Conservation (phyloP, 2,113 vertebrate genomes). For the Salvator merianae region DNA sequence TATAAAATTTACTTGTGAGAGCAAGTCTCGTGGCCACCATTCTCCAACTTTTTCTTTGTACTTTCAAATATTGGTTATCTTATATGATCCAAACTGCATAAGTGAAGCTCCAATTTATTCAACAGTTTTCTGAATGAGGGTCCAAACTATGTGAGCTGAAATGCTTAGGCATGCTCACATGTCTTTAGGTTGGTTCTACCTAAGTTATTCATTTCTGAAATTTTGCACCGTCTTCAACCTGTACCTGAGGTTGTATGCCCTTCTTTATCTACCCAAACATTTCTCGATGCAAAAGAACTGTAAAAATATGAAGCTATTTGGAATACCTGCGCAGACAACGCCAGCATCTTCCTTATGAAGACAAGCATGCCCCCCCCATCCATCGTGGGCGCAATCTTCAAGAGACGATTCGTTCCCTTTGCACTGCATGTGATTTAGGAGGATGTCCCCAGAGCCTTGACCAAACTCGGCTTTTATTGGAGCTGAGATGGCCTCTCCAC, state of each 20-base stretch:
- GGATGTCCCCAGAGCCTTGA: not conserved
- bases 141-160: not conserved
- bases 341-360: slow-evolving; percentile 81
- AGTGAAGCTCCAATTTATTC: too few species aligned
- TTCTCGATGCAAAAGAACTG: not conserved
- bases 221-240: too few species aligned
- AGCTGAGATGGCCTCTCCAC: slow-evolving; percentile 1
- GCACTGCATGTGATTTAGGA: slow-evolving; percentile 1
- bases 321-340: slow-evolving; percentile 71
- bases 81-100: not conserved
- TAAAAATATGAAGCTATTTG: not conserved
- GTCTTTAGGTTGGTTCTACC: too few species aligned
- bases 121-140: not conserved
- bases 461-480: not conserved
- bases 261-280: too few species aligned
- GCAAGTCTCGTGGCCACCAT: too few species aligned
- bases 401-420: slow-evolving; percentile 7
- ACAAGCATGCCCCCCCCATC: slow-evolving; percentile 12
- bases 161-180: not conserved
- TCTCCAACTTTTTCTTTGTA: too few species aligned
- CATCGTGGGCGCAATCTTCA: not conserved
- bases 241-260: too few species aligned
- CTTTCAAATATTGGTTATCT: too few species aligned
- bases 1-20: too few species aligned
- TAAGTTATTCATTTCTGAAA: not conserved